Evolutionary conservation across 2,797 vertebrate genomes (phyloP), one percentile per base, ranked within the genome.

Genomic region (Chloroceryle inda): DNA sequence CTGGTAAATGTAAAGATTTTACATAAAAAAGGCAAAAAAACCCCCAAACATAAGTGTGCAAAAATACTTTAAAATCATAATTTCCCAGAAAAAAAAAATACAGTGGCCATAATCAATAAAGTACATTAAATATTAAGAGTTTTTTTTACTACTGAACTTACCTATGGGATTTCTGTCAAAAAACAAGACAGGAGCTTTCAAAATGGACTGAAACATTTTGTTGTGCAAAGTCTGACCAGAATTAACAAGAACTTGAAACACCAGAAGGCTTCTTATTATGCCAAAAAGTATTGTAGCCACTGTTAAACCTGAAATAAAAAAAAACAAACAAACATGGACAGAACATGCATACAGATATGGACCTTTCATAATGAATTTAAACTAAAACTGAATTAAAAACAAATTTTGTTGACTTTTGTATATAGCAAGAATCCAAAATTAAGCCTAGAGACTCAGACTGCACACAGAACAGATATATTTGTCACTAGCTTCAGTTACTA

Each of bases 181-280:
- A 97, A 98, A 98, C 89, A 98, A 83, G 37, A 98, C 97, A 0
- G 98, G 98, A 77, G 98, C 98, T 96, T 71, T 98, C 96, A 98
- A 87, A 96, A 98, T 97, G 17, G 98, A 98, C 38, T 98, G 97
- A 91, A 98, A 98, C 98, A 98, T 98, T 91, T 85, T 98, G 97
- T 98, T 98, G 96, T 99, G 99, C 77, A 99, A 98, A 18, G 76
- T 94, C 96, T 99, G 99, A 8, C 99, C 95, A 45, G 98, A 97
- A 78, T 85, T 98, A 86, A 99, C 99, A 50, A 99, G 97, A 83
- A 99, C 94, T 5, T 98, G 95, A 96, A 99, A 99, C 27, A 99
- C 77, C 22, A 98, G 11, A 22, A 99, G 84, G 76, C 98, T 98
- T 92, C 99, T 98, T 20, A 96, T 44, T 59, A 99, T 98, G 76